Percentiles rank a stretch among this genome's conserved stretches.
Evolutionary conservation across 1,140 invertebrate genomes (phyloP).

Genomic region (Calycopis cecrops): DNA sequence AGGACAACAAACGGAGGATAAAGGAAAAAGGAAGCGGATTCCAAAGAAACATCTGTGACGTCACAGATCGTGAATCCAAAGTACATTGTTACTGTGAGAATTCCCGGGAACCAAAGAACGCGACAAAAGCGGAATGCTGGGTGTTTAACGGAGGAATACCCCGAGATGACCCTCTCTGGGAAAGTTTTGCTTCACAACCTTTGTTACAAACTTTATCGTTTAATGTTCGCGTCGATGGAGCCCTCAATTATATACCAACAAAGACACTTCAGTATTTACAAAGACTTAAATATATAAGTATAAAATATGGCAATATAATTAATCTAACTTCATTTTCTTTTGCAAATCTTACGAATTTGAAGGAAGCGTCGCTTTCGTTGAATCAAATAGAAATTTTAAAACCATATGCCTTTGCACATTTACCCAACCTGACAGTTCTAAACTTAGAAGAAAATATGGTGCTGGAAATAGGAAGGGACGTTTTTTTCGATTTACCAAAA

Average conservation of each 20-base stretch:
- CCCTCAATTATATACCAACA: background rate
- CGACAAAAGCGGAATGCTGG: slow-evolving; percentile 4
- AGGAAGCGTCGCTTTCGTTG: background rate
- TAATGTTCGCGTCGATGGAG: slow-evolving; percentile 1
- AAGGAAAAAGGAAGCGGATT: slow-evolving; percentile 2
- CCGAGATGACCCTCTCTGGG: slow-evolving; percentile 1
- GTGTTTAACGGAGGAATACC: slow-evolving; percentile 10
- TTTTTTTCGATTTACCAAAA: slow-evolving; percentile 2
- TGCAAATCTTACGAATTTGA: slow-evolving; percentile 2
- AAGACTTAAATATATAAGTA: background rate
- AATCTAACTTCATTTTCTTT: background rate
- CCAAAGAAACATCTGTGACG: slow-evolving; percentile 1
- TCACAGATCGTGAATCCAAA: slow-evolving; percentile 7
- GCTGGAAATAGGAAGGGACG: slow-evolving; percentile 1
- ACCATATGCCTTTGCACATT: background rate
- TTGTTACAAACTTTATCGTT: slow-evolving; percentile 6
- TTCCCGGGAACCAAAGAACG: background rate
- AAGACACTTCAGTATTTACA: slow-evolving; percentile 5
- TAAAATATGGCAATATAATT: background rate
- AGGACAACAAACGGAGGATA: background rate
- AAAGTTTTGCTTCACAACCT: slow-evolving; percentile 7
- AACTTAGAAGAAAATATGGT: background rate
- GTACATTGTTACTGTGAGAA: slow-evolving; percentile 6
- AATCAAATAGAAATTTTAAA: slow-evolving; percentile 6
- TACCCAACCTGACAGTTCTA: background rate